These are phyloP conservation scores for Orthonychiurus folsomi DNA, from an alignment of 2,888 invertebrate species.

Conservation along the genomic window DNA sequence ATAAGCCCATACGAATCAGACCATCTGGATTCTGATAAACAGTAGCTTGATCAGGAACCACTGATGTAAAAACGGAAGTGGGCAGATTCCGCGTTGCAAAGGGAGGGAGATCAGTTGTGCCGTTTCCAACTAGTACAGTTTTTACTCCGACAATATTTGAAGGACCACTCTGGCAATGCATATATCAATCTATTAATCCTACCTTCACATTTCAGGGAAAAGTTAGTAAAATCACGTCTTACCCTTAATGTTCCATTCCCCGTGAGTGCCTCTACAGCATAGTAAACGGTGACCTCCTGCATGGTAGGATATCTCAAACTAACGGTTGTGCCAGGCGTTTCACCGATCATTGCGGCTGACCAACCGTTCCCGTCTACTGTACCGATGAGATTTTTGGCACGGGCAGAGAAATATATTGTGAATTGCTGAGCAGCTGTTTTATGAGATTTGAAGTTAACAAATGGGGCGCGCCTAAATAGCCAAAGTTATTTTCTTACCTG, in stretches of 20 bases:
- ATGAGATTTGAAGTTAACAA: no score
- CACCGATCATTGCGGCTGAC: conserved; percentile 10
- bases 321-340: conserved; percentile 18
- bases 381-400: background rate
- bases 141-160: conserved; percentile 29
- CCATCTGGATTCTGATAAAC: no score
- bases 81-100: no score
- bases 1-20: no score
- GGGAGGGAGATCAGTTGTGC: no score
- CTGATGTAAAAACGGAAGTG: no score
- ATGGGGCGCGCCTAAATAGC: no score
- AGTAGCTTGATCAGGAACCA: no score
- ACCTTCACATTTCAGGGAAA: background rate
- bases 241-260: conserved; percentile 5
- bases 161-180: conserved; percentile 22
- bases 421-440: no score
- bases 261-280: conserved; percentile 28
- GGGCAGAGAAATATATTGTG: background rate
- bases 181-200: background rate
- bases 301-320: conserved; percentile 12
- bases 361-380: background rate
- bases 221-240: background rate
- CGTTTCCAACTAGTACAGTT: background rate
- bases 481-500: conserved; percentile 14
- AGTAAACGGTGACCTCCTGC: conserved; percentile 18